These are phyloP conservation scores for Prosopocoilus inquinatus DNA, from an alignment of 2,888 invertebrate genomes.

Conservation along the genomic window DNA sequence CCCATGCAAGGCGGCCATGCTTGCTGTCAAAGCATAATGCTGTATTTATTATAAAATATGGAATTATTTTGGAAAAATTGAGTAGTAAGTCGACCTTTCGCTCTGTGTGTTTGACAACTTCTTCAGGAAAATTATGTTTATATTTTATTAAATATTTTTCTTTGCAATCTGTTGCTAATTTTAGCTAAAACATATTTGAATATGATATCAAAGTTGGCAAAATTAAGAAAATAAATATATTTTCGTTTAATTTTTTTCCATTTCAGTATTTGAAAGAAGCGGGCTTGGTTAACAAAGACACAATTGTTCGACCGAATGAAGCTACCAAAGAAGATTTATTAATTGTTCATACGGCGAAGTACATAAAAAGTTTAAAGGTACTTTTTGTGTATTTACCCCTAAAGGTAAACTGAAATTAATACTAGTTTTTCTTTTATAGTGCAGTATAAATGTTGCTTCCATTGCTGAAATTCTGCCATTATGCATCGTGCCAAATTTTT, in stretches of 20 bases:
- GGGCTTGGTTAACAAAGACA: conserved; percentile 60
- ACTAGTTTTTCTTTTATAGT: conserved; percentile 55
- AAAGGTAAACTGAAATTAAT: conserved; percentile 47
- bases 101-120: too few relatives aligned
- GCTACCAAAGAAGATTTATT: conserved; percentile 69
- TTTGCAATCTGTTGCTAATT: too few relatives aligned
- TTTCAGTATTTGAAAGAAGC: conserved; percentile 60
- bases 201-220: too few relatives aligned
- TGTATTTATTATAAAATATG: too few relatives aligned
- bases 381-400: conserved; percentile 37
- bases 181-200: too few relatives aligned
- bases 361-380: conserved; percentile 73
- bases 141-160: too few relatives aligned
- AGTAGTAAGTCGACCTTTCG: too few relatives aligned
- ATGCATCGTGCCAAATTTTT: conserved; percentile 71
- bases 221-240: too few relatives aligned
- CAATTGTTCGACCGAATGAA: conserved; percentile 68
- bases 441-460: conserved; percentile 75
- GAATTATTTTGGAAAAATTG: too few relatives aligned
- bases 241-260: neutral
- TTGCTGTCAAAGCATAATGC: too few relatives aligned
- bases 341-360: conserved; percentile 73
- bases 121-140: too few relatives aligned
- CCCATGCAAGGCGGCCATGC: too few relatives aligned
- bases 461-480: conserved; percentile 78